phyloP scores from a whole-genome alignment of 2,797 vertebrate species.

The Erethizon dorsatum region DNA sequence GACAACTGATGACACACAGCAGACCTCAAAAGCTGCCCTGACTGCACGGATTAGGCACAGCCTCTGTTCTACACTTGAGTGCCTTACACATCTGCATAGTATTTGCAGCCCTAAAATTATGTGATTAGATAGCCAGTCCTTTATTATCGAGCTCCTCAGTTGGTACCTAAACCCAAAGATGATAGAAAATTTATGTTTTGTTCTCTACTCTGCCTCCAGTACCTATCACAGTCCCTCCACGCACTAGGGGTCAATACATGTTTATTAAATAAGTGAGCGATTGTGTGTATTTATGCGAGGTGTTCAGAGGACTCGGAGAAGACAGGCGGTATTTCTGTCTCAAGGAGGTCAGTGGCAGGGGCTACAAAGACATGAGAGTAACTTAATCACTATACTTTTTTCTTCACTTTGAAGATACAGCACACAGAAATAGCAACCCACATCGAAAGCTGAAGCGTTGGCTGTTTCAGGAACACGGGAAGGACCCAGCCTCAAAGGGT shows the following conservation, averaged over 20 bases:
- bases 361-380: background rate
- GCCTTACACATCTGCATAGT: background rate
- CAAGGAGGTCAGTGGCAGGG: background rate
- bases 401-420: background rate
- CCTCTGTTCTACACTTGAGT: background rate
- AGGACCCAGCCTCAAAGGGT: background rate
- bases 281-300: background rate
- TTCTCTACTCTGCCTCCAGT: background rate
- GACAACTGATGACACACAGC: background rate
- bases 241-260: background rate
- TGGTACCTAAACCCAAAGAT: background rate
- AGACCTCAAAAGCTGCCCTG: background rate
- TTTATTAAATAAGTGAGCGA: constrained; percentile 6
- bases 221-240: background rate
- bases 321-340: background rate
- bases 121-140: background rate
- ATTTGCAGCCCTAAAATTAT: background rate
- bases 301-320: background rate
- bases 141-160: background rate
- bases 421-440: constrained; percentile 1
- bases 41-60: background rate
- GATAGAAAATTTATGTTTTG: background rate
- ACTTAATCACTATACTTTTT: constrained; percentile 4
- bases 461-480: background rate
- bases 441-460: background rate